phyloP scores from a whole-genome alignment of 2,797 vertebrate genomes.

The Acanthopagrus latus region DNA sequence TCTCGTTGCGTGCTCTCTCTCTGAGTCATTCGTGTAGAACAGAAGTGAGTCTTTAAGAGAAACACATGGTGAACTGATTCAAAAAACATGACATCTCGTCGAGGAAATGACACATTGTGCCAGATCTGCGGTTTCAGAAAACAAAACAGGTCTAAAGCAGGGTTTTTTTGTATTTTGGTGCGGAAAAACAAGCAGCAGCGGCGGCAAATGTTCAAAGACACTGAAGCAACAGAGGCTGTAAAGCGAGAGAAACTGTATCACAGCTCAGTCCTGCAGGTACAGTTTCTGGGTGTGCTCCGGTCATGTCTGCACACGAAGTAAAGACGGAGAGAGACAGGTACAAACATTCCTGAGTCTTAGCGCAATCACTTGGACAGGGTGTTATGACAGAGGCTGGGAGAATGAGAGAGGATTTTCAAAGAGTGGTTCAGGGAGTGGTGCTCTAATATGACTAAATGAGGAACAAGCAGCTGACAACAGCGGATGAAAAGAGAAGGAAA shows the following conservation, averaged over 20 bases:
- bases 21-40: conserved; percentile 37
- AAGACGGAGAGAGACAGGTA: conserved; percentile 24
- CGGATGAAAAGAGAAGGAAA: conserved; percentile 51
- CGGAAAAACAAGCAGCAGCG: conserved; percentile 33
- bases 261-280: conserved; percentile 59
- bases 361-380: conserved; percentile 60
- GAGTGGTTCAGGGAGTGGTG: conserved; percentile 61
- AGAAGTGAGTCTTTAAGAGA: conserved; percentile 21
- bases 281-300: conserved; percentile 60
- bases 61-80: conserved; percentile 3
- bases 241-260: conserved; percentile 63
- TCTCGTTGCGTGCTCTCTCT: neutral
- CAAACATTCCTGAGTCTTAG: conserved; percentile 71
- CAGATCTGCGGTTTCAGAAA: conserved; percentile 42
- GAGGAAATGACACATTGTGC: conserved; percentile 34
- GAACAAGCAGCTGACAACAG: conserved; percentile 65
- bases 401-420: conserved; percentile 66
- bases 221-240: conserved; percentile 23
- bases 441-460: conserved; percentile 69
- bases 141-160: neutral
- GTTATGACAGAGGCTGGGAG: conserved; percentile 64
- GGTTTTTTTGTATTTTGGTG: conserved; percentile 18
- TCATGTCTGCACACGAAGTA: conserved; percentile 73
- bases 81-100: conserved; percentile 26
- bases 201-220: conserved; percentile 43